Conservation (phyloP, 2,888 invertebrate genomes). For the Drosophila borborema region DNA sequence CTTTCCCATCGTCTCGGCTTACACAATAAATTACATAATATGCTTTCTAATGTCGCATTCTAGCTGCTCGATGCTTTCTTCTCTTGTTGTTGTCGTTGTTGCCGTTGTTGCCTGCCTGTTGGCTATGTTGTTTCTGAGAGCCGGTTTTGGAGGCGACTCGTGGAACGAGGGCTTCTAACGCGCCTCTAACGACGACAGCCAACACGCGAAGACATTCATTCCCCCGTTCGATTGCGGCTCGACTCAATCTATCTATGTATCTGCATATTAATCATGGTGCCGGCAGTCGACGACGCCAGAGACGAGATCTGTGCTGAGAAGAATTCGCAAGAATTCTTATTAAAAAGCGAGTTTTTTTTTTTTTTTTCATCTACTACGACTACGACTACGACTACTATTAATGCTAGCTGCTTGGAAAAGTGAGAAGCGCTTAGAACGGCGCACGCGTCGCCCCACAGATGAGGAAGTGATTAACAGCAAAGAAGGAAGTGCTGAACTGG, state of each 20-base stretch:
- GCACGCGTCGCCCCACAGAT: constrained; percentile 73
- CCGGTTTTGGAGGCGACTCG: constrained; percentile 42
- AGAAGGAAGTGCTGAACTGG: constrained; percentile 78
- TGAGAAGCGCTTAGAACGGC: constrained; percentile 79
- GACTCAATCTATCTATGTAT: constrained; percentile 51
- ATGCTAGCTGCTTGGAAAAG: constrained; percentile 60
- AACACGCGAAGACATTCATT: constrained; percentile 33
- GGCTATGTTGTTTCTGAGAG: constrained; percentile 41
- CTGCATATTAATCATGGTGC: constrained; percentile 76
- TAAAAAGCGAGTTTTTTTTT: constrained; percentile 73
- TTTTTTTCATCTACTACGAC: constrained; percentile 36
- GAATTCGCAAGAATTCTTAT: constrained; percentile 80
- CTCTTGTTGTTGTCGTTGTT: constrained; percentile 63
- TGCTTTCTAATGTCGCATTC: constrained; percentile 76
- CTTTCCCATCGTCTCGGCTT: constrained; percentile 72
- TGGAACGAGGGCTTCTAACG: constrained; percentile 57
- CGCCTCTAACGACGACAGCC: constrained; percentile 69
- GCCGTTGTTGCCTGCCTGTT: constrained; percentile 4
- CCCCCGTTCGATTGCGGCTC: constrained; percentile 23
- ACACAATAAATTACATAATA: constrained; percentile 76
- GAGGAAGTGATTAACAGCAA: constrained; percentile 78
- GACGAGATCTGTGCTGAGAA: constrained; percentile 37
- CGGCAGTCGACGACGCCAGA: constrained; percentile 22
- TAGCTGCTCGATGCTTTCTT: constrained; percentile 65
- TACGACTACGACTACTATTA: constrained; percentile 9